These are phyloP conservation scores for Microvelia longipes DNA, from an alignment of 1,140 invertebrate genomes.

Conservation along the genomic window DNA sequence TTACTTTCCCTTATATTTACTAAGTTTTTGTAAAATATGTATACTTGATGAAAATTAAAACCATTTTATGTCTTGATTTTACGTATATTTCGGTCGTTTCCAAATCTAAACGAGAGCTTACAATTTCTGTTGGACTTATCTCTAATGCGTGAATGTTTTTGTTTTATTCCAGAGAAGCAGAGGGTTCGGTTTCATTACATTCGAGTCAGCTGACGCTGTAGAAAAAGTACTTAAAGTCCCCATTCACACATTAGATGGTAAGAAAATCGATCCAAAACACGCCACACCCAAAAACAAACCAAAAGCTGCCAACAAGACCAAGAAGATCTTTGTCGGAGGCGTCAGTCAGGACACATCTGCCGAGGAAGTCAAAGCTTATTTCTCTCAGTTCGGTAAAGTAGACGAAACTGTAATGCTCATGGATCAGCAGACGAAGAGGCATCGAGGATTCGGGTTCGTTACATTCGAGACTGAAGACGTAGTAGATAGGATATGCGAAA, in stretches of 20 bases:
- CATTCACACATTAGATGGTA: constrained; percentile 82
- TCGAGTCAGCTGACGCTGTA: constrained; percentile 72
- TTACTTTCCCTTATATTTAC: too few relatives aligned
- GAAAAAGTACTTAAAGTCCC: constrained; percentile 78
- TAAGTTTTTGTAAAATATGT: too few relatives aligned
- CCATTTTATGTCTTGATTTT: too few relatives aligned
- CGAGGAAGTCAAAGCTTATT: constrained; percentile 80
- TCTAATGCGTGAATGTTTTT: too few relatives aligned
- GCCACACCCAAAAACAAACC: constrained; percentile 81
- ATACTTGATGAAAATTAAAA: too few relatives aligned
- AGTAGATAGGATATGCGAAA: constrained; percentile 78
- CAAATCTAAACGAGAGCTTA: too few relatives aligned
- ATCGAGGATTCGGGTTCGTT: constrained; percentile 80
- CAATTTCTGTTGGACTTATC: too few relatives aligned
- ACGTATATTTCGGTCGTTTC: too few relatives aligned
- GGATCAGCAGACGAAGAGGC: constrained; percentile 84
- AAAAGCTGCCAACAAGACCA: constrained; percentile 68
- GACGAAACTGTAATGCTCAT: constrained; percentile 87
- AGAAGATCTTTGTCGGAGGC: constrained; percentile 83
- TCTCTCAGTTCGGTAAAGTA: constrained; percentile 79
- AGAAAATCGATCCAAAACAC: constrained; percentile 87
- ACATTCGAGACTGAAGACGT: constrained; percentile 84
- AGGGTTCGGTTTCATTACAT: constrained; percentile 86
- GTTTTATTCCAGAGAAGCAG: constrained; percentile 66
- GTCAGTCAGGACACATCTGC: constrained; percentile 81